Percentiles rank a stretch among this genome's conserved stretches.
Conservation (phyloP, 2,113 vertebrate species). For the Bungarus multicinctus region DNA sequence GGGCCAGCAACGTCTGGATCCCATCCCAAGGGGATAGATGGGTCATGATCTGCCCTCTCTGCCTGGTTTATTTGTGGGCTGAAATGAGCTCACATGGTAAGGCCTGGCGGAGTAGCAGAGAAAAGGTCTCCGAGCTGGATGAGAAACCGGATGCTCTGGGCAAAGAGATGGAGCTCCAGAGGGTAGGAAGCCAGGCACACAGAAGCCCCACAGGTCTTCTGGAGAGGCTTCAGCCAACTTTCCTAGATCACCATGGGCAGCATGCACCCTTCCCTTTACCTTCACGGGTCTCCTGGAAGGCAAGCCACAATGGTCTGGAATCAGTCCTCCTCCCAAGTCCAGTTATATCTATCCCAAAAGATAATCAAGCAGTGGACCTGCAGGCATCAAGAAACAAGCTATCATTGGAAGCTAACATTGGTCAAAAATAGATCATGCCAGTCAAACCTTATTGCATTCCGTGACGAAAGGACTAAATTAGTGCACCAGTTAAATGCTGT, state of each 20-base stretch:
- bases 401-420: background rate
- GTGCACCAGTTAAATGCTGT: background rate
- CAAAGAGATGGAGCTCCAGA: background rate
- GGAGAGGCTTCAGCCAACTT: background rate
- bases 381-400: background rate
- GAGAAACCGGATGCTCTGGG: background rate
- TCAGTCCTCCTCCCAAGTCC: background rate
- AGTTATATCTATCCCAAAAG: background rate
- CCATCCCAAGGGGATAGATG: conserved; percentile 84
- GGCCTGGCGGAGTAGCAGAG: background rate
- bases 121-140: background rate
- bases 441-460: background rate
- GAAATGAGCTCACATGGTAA: conserved; percentile 55
- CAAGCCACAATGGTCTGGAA: background rate
- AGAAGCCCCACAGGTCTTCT: background rate
- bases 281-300: background rate
- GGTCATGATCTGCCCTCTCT: conserved; percentile 72
- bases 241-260: background rate
- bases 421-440: background rate
- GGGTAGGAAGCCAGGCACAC: background rate
- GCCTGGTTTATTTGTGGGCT: conserved; percentile 59
- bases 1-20: conserved; percentile 91
- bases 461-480: background rate
- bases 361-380: background rate
- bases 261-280: background rate